Conservation (phyloP, 2,888 invertebrate genomes). For the Tetragonisca angustula region DNA sequence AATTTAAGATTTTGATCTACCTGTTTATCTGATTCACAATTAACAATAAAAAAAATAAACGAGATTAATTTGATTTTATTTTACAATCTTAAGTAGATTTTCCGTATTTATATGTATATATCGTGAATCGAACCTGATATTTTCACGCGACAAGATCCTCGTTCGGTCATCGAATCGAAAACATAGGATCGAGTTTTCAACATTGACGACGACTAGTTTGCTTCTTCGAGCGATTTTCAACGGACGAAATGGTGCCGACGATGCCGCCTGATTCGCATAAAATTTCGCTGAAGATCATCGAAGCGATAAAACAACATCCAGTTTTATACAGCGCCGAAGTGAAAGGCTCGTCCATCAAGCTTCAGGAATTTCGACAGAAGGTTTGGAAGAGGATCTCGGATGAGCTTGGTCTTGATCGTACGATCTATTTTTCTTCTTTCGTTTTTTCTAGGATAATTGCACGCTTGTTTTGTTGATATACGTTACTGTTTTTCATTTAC, state of each 20-base stretch:
- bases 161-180: conserved; percentile 13
- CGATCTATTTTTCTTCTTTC: conserved; percentile 44
- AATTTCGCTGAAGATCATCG: conserved; percentile 81
- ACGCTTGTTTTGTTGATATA: background rate
- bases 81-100: background rate
- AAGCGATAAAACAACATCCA: conserved; percentile 81
- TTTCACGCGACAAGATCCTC: background rate
- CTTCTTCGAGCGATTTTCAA: conserved; percentile 54
- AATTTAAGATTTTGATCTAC: background rate
- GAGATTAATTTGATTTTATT: conserved; percentile 2
- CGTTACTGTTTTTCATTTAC: background rate
- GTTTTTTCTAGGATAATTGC: conserved; percentile 1
- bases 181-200: conserved; percentile 49
- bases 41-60: background rate
- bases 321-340: conserved; percentile 81
- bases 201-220: conserved; percentile 33
- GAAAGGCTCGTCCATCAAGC: conserved; percentile 77
- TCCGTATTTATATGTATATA: background rate
- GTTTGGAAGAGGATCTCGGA: conserved; percentile 82
- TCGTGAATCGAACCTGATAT: background rate
- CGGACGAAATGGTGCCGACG: conserved; percentile 72
- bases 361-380: conserved; percentile 82
- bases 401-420: conserved; percentile 81
- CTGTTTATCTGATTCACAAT: background rate
- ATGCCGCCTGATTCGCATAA: conserved; percentile 81